Percentiles rank a stretch among this genome's conserved stretches.
Evolutionary conservation across 2,888 invertebrate genomes (phyloP).

Genomic region (Caenorhabditis wallacei): DNA sequence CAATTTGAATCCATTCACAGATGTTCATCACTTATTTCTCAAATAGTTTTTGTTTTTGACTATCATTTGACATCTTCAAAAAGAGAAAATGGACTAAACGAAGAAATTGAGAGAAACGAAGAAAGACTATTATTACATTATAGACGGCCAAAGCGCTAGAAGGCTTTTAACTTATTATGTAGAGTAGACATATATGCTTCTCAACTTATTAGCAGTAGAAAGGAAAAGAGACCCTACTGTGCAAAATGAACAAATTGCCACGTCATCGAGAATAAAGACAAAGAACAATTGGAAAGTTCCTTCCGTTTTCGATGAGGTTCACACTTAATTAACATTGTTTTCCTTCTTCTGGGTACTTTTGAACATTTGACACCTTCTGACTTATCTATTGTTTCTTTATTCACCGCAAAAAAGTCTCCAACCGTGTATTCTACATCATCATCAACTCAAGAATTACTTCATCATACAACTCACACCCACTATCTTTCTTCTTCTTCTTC

Average conservation of each 20-base stretch:
- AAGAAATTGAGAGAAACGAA: conserved; percentile 49
- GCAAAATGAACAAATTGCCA: conserved; percentile 36
- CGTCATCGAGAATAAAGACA: conserved; percentile 42
- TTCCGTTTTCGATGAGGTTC: conserved; percentile 55
- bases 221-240: conserved; percentile 12
- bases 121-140: conserved; percentile 60
- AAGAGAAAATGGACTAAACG: conserved; percentile 32
- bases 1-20: conserved; percentile 54
- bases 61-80: conserved; percentile 18
- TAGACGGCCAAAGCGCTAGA: conserved; percentile 54
- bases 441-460: conserved; percentile 15
- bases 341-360: conserved; percentile 29
- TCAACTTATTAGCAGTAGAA: conserved; percentile 35
- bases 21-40: conserved; percentile 42
- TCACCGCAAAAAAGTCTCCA: conserved; percentile 44
- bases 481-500: too few relatives aligned
- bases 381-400: conserved; percentile 36
- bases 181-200: conserved; percentile 42
- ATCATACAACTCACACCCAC: conserved; percentile 23
- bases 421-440: conserved; percentile 18
- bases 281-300: conserved; percentile 28
- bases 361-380: conserved; percentile 60
- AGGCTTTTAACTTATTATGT: conserved; percentile 65
- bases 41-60: conserved; percentile 24
- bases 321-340: conserved; percentile 32